Conservation (phyloP, 2,113 vertebrate species). For the Hepsetus odoe region DNA sequence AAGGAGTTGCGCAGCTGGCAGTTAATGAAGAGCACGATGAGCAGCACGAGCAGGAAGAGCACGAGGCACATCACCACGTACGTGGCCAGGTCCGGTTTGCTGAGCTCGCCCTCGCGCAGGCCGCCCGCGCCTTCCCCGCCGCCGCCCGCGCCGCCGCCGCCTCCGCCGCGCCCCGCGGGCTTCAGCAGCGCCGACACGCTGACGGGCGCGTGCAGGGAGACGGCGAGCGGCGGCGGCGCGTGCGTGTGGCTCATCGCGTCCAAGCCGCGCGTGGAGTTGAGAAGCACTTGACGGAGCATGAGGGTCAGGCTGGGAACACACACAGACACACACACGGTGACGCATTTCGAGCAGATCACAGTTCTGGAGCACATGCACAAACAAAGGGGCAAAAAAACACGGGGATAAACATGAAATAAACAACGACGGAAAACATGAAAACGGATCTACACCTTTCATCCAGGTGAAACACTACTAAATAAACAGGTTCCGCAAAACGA, state of each 20-base stretch:
- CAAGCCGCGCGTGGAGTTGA: constrained; percentile 90
- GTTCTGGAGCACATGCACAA: too few relatives aligned
- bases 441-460: too few relatives aligned
- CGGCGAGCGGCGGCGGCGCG: constrained; percentile 77
- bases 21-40: constrained; percentile 97
- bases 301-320: not conserved
- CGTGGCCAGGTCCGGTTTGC: constrained; percentile 92
- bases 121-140: constrained; percentile 61
- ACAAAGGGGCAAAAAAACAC: too few relatives aligned
- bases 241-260: constrained; percentile 83
- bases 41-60: constrained; percentile 88
- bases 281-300: constrained; percentile 83
- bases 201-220: constrained; percentile 84
- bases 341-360: too few relatives aligned
- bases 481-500: too few relatives aligned
- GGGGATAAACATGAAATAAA: too few relatives aligned
- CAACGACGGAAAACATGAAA: too few relatives aligned
- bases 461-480: too few relatives aligned
- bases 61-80: constrained; percentile 94
- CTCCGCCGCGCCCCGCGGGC: constrained; percentile 75
- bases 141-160: constrained; percentile 47
- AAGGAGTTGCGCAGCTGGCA: constrained; percentile 97
- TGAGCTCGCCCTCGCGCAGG: constrained; percentile 86
- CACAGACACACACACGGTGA: too few relatives aligned
- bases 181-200: constrained; percentile 88